phyloP scores from a whole-genome alignment of 2,113 vertebrate genomes.

The Leuciscus idus region DNA sequence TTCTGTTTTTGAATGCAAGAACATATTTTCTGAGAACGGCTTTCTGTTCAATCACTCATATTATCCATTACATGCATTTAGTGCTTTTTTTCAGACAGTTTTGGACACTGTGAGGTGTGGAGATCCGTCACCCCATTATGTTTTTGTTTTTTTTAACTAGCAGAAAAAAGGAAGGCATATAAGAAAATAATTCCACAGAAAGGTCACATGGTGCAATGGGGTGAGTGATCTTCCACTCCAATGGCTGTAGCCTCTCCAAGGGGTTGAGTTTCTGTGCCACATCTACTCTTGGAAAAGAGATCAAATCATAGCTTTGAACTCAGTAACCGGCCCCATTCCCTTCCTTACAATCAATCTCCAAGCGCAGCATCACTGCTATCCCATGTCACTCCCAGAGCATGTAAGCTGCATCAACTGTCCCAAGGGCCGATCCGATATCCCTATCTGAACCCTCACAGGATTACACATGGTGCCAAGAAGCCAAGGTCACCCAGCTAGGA shows the following conservation, averaged over 20 bases:
- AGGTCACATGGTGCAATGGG: conserved; percentile 30
- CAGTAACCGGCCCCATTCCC: conserved; percentile 57
- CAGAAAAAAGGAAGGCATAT: not conserved
- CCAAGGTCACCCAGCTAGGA: conserved; percentile 71
- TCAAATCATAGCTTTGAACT: conserved; percentile 61
- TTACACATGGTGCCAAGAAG: conserved; percentile 58
- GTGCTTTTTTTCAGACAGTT: not conserved
- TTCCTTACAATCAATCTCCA: conserved; percentile 58
- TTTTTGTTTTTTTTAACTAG: conserved; percentile 2
- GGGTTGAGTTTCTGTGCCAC: conserved; percentile 68
- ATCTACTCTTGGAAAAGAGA: conserved; percentile 63
- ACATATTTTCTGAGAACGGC: not conserved
- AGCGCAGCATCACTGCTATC: conserved; percentile 59
- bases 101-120: not conserved
- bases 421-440: conserved; percentile 70
- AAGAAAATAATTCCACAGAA: not conserved
- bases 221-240: conserved; percentile 57
- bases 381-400: conserved; percentile 66
- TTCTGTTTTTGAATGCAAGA: not conserved
- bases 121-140: too few relatives aligned
- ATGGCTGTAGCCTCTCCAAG: conserved; percentile 59
- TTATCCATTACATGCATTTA: not conserved
- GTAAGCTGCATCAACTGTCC: conserved; percentile 64
- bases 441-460: conserved; percentile 55
- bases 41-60: not conserved